Conservation (phyloP, 2,888 invertebrate species). For the Sinohyriopsis cumingii region DNA sequence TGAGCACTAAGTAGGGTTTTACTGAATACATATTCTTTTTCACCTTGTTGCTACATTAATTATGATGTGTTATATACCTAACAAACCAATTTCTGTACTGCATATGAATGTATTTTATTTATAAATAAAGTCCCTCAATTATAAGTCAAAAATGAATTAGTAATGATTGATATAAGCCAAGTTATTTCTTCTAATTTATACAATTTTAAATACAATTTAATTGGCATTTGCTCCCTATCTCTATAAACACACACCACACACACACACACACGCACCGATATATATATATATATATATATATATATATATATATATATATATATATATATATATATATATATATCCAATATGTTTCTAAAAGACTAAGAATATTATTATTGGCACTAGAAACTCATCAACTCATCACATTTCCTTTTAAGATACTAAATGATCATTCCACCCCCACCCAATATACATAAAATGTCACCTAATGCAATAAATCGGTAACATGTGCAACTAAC, state of each 20-base stretch:
- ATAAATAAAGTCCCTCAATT: slow-evolving; percentile 1
- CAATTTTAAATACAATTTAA: too few relatives aligned
- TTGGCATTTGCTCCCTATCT: not conserved
- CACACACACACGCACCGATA: too few relatives aligned
- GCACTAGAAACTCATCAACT: not conserved
- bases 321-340: too few relatives aligned
- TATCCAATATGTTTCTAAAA: not conserved
- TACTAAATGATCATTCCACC: not conserved
- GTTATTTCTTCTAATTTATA: not conserved
- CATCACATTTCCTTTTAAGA: not conserved
- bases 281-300: not conserved
- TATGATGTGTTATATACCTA: too few relatives aligned
- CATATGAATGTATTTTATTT: not conserved
- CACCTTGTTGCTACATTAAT: too few relatives aligned
- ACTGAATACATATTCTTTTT: too few relatives aligned
- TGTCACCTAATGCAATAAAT: too few relatives aligned
- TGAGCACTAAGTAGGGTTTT: too few relatives aligned
- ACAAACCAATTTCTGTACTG: not conserved
- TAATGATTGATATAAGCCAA: not conserved
- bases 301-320: not conserved
- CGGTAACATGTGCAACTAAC: slow-evolving; percentile 14
- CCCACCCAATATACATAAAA: too few relatives aligned
- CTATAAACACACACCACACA: too few relatives aligned
- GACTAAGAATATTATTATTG: not conserved
- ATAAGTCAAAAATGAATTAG: not conserved